A percentile compares a stretch with the other conserved stretches of the same genome.
Conservation (phyloP, 1,140 invertebrate genomes). For the Cydia pomonella region DNA sequence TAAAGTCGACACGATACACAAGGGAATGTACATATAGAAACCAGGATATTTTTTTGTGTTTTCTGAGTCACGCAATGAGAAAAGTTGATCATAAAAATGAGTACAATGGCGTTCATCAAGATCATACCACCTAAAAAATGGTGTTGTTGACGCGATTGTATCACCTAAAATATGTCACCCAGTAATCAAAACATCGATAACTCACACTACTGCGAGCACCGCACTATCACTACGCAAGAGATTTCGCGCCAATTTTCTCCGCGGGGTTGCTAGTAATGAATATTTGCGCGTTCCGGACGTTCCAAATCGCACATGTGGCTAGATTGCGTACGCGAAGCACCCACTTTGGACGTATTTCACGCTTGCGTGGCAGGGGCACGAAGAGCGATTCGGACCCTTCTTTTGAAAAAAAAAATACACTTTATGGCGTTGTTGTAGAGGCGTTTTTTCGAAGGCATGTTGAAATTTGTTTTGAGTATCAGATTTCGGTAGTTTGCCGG, state of each 20-base stretch:
- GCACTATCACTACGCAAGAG: constrained; percentile 34
- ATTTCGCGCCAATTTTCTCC: constrained; percentile 54
- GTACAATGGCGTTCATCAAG: too few species aligned
- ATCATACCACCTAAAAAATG: too few species aligned
- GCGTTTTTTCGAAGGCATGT: neutral
- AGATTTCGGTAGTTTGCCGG: constrained; percentile 26
- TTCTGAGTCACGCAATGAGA: too few species aligned
- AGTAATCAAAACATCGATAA: constrained; percentile 39
- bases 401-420: constrained; percentile 22
- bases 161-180: neutral
- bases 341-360: constrained; percentile 49
- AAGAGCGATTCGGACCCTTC: constrained; percentile 39
- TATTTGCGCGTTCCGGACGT: constrained; percentile 42
- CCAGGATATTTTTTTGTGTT: too few species aligned
- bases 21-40: too few species aligned
- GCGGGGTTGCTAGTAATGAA: constrained; percentile 55
- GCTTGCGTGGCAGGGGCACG: constrained; percentile 51
- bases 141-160: too few species aligned
- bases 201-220: neutral
- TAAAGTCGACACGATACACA: too few species aligned
- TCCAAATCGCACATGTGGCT: constrained; percentile 57
- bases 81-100: too few species aligned
- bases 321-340: constrained; percentile 52
- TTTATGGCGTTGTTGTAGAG: neutral
- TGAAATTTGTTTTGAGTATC: constrained; percentile 31